Base-by-base conservation (phyloP, 1,140 invertebrate species). In the Leptopilina boulardi region DNA sequence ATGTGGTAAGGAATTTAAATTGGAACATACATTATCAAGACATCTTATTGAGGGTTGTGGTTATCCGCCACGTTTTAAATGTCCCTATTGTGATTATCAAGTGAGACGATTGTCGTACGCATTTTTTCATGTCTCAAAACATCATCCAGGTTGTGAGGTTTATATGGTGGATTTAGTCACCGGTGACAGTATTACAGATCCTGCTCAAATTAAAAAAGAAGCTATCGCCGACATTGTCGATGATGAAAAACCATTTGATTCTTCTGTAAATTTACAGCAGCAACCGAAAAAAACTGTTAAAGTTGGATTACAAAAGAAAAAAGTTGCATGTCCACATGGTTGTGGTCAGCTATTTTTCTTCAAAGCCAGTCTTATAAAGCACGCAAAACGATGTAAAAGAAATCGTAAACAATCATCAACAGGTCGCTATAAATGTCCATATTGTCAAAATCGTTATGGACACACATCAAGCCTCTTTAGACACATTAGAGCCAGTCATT, bases 11-110 rank as follows among this genome's bases (percentile, higher is more conserved):
- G 88, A 91, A 66, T 93, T 93, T 80, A 89, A 89, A 19, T 89
- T 91, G 75, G 92, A 92, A 78, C 89, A 91, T 74, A 91, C 92
- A 66, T 87, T 93, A 79, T 89, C 88, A 0, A 88, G 91, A 6
- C 93, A 93, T 81, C 70, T 92, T 82, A 88, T 87, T 70, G 92
- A 89, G 82, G 91, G 92, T 75, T 93, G 92, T 74, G 92, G 93
- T 1, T 89, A 92, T 34, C 92, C 92, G 59, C 92, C 92, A 1
- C 87, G 91, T 34, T 92, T 93, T 82, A 91, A 92, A 73, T 94
- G 93, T 80, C 91, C 90, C 9, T 85, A 89, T 74, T 93, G 92
- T 76, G 54, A 84, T 19, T 83, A 91, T n/a, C 81, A 84, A 21
- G 90, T 90, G 26, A 91, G 91, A 79, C 88, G 88, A 72, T 86